phyloP scores from a whole-genome alignment of 2,113 vertebrate species.

The Cephalophus harveyi region DNA sequence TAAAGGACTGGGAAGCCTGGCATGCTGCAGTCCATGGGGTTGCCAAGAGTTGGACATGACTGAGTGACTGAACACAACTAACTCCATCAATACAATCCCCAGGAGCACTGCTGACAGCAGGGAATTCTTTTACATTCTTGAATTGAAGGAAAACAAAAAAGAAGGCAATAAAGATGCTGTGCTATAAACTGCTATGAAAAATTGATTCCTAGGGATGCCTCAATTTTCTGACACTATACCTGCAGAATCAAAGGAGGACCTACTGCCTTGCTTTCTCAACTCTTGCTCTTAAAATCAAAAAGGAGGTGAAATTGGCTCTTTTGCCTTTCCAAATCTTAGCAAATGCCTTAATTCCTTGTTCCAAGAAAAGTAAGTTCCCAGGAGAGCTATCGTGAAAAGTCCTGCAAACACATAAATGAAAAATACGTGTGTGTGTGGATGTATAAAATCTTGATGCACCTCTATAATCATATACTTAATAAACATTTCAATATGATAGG shows the following conservation, averaged over 20 bases:
- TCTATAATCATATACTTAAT: neutral
- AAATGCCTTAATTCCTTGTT: neutral
- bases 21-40: neutral
- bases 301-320: neutral
- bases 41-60: neutral
- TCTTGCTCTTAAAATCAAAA: neutral
- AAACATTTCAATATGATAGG: neutral
- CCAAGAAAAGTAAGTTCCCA: neutral
- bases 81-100: neutral
- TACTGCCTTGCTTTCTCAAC: neutral
- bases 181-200: neutral
- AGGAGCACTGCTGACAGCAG: neutral
- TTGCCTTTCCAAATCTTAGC: neutral
- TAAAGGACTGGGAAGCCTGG: neutral
- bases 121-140: neutral
- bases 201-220: neutral
- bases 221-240: neutral
- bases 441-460: neutral
- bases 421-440: neutral
- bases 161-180: neutral
- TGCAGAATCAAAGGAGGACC: neutral
- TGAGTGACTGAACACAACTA: neutral
- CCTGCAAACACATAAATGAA: neutral
- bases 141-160: neutral
- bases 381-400: neutral